phyloP scores from a whole-genome alignment of 1,140 invertebrate genomes.

The Drosophila tsacasi region DNA sequence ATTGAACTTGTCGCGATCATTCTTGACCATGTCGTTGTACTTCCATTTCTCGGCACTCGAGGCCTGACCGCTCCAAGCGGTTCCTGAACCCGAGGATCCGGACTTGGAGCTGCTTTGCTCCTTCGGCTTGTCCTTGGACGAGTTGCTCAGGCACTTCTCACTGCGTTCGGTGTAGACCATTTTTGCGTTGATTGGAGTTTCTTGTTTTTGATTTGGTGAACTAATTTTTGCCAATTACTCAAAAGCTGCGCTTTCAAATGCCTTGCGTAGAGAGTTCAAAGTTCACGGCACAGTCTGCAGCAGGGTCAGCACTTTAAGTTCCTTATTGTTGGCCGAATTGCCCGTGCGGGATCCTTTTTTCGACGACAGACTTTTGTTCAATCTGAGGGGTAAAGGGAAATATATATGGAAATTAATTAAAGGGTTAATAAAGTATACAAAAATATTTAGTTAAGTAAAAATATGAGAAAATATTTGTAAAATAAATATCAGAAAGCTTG shows the following conservation, averaged over 20 bases:
- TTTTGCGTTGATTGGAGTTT: conserved; percentile 25
- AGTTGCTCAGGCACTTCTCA: conserved; percentile 61
- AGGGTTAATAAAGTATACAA: not conserved
- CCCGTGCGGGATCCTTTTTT: conserved; percentile 89
- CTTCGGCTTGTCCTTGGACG: conserved; percentile 47
- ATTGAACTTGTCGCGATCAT: conserved; percentile 80
- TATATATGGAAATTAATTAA: not conserved
- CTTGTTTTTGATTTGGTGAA: conserved; percentile 10
- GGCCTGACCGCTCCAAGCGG: conserved; percentile 65
- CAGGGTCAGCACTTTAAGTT: conserved; percentile 90
- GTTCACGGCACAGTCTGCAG: conserved; percentile 90
- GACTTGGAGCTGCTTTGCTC: conserved; percentile 19
- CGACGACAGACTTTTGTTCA: conserved; percentile 88
- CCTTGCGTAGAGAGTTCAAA: conserved; percentile 26
- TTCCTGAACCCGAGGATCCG: conserved; percentile 5
- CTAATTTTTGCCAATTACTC: conserved; percentile 44
- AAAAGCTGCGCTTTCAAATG: conserved; percentile 40
- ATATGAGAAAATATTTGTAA: not conserved
- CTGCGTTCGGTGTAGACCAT: conserved; percentile 82
- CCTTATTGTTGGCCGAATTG: conserved; percentile 90
- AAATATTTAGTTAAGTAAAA: not conserved
- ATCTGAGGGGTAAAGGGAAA: conserved; percentile 81
- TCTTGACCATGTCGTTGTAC: conserved; percentile 80
- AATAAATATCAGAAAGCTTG: not conserved
- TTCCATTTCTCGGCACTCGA: conserved; percentile 79